Evolutionary conservation across 2,113 vertebrate genomes (phyloP).

Genomic region (Phylloscopus trochiloides): DNA sequence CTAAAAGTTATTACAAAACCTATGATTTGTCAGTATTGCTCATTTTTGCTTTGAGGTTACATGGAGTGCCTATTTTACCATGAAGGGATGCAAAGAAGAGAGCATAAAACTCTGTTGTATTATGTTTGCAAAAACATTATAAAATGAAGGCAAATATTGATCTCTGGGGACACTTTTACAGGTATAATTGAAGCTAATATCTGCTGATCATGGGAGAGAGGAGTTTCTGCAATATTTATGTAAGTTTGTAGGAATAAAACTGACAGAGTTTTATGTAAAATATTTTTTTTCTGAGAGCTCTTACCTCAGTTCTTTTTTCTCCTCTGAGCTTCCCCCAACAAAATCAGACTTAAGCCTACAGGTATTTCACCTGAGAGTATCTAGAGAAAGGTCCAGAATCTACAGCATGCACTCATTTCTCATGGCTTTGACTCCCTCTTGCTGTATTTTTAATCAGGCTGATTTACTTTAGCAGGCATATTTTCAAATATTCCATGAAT

Average conservation of each 20-base stretch:
- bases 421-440: not conserved
- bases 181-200: not conserved
- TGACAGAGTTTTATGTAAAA: not conserved
- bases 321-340: not conserved
- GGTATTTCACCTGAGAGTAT: not conserved
- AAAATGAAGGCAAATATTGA: not conserved
- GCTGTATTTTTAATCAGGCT: not conserved
- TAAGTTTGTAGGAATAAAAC: not conserved
- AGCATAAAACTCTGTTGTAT: not conserved
- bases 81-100: not conserved
- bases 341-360: not conserved
- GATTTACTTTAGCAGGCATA: not conserved
- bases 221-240: not conserved
- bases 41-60: not conserved
- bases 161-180: not conserved
- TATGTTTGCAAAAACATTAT: not conserved
- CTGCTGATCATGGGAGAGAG: not conserved
- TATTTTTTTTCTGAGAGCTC: not conserved
- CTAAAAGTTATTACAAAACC: not conserved
- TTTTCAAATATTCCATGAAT: constrained; percentile 11
- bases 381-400: not conserved
- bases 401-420: not conserved
- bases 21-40: not conserved
- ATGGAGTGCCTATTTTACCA: not conserved
- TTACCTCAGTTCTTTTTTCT: not conserved